phyloP scores from a whole-genome alignment of 2,797 vertebrate species.

The Peromyscus melanophrys region DNA sequence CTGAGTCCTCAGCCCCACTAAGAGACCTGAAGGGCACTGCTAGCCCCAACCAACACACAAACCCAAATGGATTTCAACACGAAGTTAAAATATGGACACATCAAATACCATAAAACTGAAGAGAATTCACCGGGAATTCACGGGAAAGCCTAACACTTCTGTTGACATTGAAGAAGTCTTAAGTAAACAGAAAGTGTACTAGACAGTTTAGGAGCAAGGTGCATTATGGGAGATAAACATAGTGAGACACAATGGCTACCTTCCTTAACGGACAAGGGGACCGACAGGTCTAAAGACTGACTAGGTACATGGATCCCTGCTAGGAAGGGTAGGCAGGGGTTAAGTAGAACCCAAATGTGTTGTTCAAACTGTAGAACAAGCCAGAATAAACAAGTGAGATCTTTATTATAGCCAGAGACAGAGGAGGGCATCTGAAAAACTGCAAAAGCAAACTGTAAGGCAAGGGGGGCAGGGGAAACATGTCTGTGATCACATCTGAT shows the following conservation, averaged over 20 bases:
- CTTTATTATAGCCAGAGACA: neutral
- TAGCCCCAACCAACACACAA: neutral
- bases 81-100: conserved; percentile 35
- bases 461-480: neutral
- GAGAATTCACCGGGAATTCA: neutral
- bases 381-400: neutral
- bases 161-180: neutral
- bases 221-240: neutral
- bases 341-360: conserved; percentile 11
- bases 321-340: neutral
- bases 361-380: neutral
- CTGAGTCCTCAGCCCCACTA: neutral
- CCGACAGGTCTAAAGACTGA: neutral
- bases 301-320: neutral
- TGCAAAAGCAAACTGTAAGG: neutral
- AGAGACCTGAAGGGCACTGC: neutral
- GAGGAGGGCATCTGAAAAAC: conserved; percentile 18
- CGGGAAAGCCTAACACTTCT: conserved; percentile 7
- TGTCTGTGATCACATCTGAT: neutral
- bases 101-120: conserved; percentile 22
- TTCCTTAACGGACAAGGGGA: neutral
- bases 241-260: neutral
- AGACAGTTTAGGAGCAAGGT: neutral
- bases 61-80: conserved; percentile 6
- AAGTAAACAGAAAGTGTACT: neutral